Evolutionary conservation across 2,888 invertebrate species (phyloP), one percentile per base, ranked within the genome.

Genomic region (Oligia fasciuncula): DNA sequence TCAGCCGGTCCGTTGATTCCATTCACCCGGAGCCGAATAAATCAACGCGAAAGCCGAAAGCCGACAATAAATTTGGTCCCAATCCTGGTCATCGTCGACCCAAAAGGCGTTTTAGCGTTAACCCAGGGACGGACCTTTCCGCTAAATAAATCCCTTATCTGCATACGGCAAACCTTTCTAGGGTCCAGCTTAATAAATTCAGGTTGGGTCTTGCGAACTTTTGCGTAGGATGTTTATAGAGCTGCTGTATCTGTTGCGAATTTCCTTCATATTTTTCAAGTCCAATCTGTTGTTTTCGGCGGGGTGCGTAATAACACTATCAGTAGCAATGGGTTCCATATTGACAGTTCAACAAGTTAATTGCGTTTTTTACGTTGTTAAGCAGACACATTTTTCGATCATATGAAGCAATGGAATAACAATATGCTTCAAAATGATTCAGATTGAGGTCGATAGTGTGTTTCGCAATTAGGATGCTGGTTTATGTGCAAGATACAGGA

Each of bases 91-190:
- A 96, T 96, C 96, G 93, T 90, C 94, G 94, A 95, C 96, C 96
- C 95, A 91, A 94, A 93, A 94, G 94, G 94, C 96, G 95, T 95
- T 95, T 95, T 94, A 94, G 95, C 93, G 94, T 93, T 95, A 95
- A 96, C 95, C 96, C 95, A 91, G 95, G 95, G 96, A 94, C 95
- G 96, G 97, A 96, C 97, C 96, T 96, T 96, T 96, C 96, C 96
- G 97, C 96, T 97, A 96, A 96, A 96, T 97, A 97, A 97, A 97
- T 97, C 97, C 96, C 97, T 97, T 97, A 97, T 97, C 97, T 97
- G 96, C 97, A 97, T 97, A 97, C 96, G 97, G 96, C 97, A 96
- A 96, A 97, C 97, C 97, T 97, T 96, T 95, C 96, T 94, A 95
- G 96, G 97, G 97, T 97, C 97, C 97, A 91, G 97, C 96, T 96